Evolutionary conservation across 2,113 vertebrate genomes (phyloP), one percentile per base, ranked within the genome.

Genomic region (Amazona vittata): DNA sequence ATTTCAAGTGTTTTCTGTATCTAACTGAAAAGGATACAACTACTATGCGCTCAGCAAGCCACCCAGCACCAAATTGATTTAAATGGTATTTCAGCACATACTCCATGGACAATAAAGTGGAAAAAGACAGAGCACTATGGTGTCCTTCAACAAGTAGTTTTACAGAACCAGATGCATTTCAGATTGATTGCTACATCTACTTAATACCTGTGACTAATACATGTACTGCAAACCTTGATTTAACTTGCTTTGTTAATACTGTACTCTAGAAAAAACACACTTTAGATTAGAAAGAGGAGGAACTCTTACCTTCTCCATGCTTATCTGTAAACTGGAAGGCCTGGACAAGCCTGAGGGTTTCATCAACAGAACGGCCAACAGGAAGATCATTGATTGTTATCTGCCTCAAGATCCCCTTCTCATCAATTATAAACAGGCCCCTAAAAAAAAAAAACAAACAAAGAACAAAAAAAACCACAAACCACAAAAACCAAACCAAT

Each of bases 331-430:
- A 99, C 98, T 99, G 99, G 99, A 99, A 99, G 29, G 99, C 99
- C 97, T 99, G 99, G 81, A 99, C 99, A 94, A 99, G 97, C 83
- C 99, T 98, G 90, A 99, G 97, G 16, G 99, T 99, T 97, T 99
- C 99, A 64, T 99, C 99, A 67, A 99, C 98, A 41, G 98, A 99
- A 63, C 99, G 99, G n/a, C 99, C 99, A 53, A 99, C 99, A 63
- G 99, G 99, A n/a, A 99, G 98, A 97, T 99, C 99, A 15, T 99
- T 99, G 94, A 99, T 99, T 86, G 99, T 99, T 91, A 99, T 99
- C 98, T 99, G 99, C 52, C 99, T 98, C 97, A 99, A 98, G 85
- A 99, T 98, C 41, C 99, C 99, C 53, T 99, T 99, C 31, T 98
- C 98, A 63, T 99, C 99, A 93, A 99, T 99, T 91, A 99, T 99